Conservation (phyloP, 2,888 invertebrate genomes). For the Melanostoma scalare region DNA sequence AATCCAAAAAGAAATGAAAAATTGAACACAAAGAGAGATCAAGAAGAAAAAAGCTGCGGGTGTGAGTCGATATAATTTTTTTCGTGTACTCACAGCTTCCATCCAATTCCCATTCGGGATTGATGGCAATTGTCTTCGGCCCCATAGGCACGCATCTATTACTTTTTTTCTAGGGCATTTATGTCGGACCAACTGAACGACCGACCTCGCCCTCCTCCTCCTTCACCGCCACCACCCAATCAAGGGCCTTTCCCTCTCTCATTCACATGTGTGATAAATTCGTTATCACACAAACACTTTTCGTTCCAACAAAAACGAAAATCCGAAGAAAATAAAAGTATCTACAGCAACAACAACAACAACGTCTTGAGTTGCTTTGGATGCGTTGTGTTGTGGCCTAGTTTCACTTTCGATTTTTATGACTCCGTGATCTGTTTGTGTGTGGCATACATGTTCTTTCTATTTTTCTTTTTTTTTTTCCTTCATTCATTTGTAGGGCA, state of each 20-base stretch:
- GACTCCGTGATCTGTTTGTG: conserved; percentile 49
- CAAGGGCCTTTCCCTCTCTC: conserved; percentile 50
- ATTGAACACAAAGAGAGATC: conserved; percentile 3
- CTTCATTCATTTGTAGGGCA: conserved; percentile 67
- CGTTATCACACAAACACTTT: conserved; percentile 67
- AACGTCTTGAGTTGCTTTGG: conserved; percentile 59
- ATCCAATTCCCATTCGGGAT: conserved; percentile 59
- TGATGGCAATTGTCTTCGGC: conserved; percentile 57
- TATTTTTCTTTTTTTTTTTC: conserved; percentile 25
- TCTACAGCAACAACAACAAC: conserved; percentile 46
- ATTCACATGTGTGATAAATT: conserved; percentile 67
- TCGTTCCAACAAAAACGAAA: conserved; percentile 22
- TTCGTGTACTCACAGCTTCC: conserved; percentile 37
- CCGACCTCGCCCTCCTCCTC: conserved; percentile 11
- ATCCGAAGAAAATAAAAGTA: conserved; percentile 63
- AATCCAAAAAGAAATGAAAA: not conserved
- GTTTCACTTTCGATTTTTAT: conserved; percentile 72
- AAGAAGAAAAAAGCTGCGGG: conserved; percentile 51
- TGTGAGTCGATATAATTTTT: conserved; percentile 21
- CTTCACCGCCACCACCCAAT: conserved; percentile 14
- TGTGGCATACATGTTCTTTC: conserved; percentile 10
- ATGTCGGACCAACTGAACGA: conserved; percentile 33
- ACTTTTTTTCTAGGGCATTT: conserved; percentile 67
- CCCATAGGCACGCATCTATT: conserved; percentile 31
- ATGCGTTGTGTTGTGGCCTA: conserved; percentile 69